A percentile compares a stretch with the other conserved stretches of the same genome.
These are phyloP conservation scores for Ispidina picta DNA, from an alignment of 2,797 vertebrate species.

Conservation along the genomic window DNA sequence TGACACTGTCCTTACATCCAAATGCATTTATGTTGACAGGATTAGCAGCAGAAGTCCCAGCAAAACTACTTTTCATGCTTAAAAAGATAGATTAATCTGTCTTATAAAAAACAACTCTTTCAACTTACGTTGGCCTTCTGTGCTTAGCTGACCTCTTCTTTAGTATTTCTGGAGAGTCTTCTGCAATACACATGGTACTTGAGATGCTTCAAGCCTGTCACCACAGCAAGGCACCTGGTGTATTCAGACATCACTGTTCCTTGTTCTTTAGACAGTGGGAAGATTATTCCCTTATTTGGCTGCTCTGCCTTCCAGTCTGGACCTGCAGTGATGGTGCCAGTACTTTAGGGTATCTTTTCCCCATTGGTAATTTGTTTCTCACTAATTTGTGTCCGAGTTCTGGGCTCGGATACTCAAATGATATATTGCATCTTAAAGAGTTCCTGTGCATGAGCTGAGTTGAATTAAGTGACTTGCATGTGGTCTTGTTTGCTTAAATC, in stretches of 20 bases:
- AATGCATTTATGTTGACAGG: background rate
- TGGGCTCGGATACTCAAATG: background rate
- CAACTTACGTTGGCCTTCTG: background rate
- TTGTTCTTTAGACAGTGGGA: background rate
- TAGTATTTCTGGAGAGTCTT: background rate
- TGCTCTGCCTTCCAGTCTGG: background rate
- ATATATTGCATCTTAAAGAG: background rate
- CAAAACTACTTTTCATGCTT: background rate
- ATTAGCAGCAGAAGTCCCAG: background rate
- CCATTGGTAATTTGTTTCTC: background rate
- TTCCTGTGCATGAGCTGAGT: background rate
- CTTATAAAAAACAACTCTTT: background rate
- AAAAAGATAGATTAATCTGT: background rate
- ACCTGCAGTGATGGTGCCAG: background rate
- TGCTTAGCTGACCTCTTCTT: background rate
- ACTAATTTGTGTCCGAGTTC: background rate
- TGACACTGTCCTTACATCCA: background rate
- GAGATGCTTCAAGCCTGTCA: background rate
- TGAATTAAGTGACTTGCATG: background rate
- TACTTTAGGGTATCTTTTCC: background rate
- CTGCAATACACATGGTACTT: accelerated
- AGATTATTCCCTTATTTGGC: background rate
- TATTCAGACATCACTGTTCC: background rate
- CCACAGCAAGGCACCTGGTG: background rate
- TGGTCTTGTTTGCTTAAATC: background rate